These are phyloP conservation scores for Podilymbus podiceps DNA, from an alignment of 2,113 vertebrate genomes.

Conservation along the genomic window DNA sequence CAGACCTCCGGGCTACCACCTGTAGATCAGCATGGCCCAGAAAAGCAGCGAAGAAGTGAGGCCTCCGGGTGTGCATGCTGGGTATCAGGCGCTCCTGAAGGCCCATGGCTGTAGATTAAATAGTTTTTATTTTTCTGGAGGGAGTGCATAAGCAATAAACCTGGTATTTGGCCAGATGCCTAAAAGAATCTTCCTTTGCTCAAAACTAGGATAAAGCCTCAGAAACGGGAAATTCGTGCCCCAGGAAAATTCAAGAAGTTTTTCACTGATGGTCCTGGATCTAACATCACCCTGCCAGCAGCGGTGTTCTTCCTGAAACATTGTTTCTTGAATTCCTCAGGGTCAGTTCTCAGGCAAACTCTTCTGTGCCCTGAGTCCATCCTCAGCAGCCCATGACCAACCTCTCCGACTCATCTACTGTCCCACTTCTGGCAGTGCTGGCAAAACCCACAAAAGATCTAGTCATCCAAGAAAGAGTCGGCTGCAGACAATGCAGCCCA, in stretches of 20 bases:
- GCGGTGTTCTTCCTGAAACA: background rate
- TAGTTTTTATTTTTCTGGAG: background rate
- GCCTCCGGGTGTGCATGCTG: background rate
- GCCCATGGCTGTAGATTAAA: background rate
- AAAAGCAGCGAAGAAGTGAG: background rate
- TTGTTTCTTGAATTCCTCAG: background rate
- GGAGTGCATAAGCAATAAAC: background rate
- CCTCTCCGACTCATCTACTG: background rate
- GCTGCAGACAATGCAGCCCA: background rate
- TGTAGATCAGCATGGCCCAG: background rate
- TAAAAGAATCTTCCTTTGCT: background rate
- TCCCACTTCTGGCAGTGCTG: background rate
- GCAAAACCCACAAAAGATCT: background rate
- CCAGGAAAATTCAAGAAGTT: background rate
- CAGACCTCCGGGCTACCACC: background rate
- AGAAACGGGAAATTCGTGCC: background rate
- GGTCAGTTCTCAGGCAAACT: background rate
- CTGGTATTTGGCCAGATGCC: background rate
- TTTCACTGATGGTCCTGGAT: background rate
- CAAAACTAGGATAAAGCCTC: background rate
- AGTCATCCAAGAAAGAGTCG: background rate
- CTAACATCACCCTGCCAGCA: background rate
- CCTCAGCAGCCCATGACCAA: background rate
- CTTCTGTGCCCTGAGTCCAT: background rate
- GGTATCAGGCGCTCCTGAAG: background rate